Conservation (phyloP, 2,888 invertebrate genomes). For the Acleris cristana region DNA sequence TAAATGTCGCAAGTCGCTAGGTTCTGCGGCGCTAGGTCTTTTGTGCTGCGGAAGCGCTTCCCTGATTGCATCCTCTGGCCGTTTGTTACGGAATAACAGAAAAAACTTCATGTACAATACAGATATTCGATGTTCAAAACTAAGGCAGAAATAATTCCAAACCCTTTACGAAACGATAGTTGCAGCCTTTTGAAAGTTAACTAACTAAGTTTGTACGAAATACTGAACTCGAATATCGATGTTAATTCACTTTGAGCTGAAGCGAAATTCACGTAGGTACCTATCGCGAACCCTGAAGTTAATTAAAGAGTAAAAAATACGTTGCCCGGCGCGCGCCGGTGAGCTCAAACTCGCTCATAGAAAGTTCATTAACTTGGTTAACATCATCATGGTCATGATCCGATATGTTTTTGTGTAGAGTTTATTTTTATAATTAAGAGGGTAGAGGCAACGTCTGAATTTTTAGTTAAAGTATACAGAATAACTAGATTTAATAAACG, state of each 20-base stretch:
- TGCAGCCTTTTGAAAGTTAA: not conserved
- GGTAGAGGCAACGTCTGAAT: too few species aligned
- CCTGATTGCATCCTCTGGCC: constrained; percentile 32
- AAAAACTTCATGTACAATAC: constrained; percentile 22
- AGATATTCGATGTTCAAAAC: constrained; percentile 3
- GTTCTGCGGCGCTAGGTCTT: constrained; percentile 14
- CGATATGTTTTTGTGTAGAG: too few species aligned
- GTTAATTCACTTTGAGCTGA: not conserved
- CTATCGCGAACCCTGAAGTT: not conserved
- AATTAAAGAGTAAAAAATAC: not conserved
- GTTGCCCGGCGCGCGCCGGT: not conserved
- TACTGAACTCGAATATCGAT: not conserved
- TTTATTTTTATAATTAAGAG: too few species aligned
- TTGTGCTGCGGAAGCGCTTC: constrained; percentile 31
- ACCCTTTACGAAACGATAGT: not conserved
- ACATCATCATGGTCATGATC: not conserved
- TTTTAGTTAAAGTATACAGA: too few species aligned
- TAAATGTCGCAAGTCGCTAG: not conserved
- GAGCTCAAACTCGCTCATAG: constrained; percentile 8
- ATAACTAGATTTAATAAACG: too few species aligned
- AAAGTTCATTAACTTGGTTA: constrained; percentile 19
- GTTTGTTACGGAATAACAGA: constrained; percentile 35
- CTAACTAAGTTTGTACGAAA: not conserved
- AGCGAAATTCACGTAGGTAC: not conserved
- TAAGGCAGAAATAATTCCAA: constrained; percentile 1